Evolutionary conservation across 2,797 vertebrate genomes (phyloP).

Genomic region (Sus cebifrons): DNA sequence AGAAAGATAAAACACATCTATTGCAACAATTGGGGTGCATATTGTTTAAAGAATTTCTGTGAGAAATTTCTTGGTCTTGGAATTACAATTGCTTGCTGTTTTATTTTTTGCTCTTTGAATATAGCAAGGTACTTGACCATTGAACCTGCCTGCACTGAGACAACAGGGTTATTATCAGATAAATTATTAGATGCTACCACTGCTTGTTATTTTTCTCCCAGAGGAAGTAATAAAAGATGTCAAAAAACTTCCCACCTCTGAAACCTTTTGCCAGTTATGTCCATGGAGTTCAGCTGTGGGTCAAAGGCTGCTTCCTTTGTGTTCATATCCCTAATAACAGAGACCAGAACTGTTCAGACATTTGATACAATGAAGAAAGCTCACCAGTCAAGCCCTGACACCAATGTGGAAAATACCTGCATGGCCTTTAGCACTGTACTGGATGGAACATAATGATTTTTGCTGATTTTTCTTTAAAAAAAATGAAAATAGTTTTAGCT

Average conservation of each 20-base stretch:
- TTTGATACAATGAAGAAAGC: not conserved
- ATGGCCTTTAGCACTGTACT: not conserved
- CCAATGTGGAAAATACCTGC: not conserved
- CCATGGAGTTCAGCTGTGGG: not conserved
- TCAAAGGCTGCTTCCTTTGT: not conserved
- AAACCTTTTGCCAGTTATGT: conserved; percentile 13
- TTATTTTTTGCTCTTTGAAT: conserved; percentile 37
- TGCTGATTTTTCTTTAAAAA: not conserved
- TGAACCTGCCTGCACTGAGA: not conserved
- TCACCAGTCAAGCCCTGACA: not conserved
- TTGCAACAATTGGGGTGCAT: not conserved
- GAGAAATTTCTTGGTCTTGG: conserved; percentile 43
- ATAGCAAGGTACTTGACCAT: not conserved
- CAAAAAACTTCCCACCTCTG: conserved; percentile 21
- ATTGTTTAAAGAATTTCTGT: conserved; percentile 51
- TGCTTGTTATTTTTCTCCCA: conserved; percentile 33
- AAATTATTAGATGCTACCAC: not conserved
- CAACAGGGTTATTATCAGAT: not conserved
- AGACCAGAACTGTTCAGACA: conserved; percentile 11
- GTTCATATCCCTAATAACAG: not conserved
- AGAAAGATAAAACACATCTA: conserved; percentile 47
- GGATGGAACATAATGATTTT: not conserved
- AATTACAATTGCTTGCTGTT: conserved; percentile 8
- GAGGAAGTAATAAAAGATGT: conserved; percentile 54
- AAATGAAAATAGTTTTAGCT: conserved; percentile 21